A percentile compares a stretch with the other conserved stretches of the same genome.
phyloP scores from a whole-genome alignment of 2,113 vertebrate genomes.

The Arenaria interpres region DNA sequence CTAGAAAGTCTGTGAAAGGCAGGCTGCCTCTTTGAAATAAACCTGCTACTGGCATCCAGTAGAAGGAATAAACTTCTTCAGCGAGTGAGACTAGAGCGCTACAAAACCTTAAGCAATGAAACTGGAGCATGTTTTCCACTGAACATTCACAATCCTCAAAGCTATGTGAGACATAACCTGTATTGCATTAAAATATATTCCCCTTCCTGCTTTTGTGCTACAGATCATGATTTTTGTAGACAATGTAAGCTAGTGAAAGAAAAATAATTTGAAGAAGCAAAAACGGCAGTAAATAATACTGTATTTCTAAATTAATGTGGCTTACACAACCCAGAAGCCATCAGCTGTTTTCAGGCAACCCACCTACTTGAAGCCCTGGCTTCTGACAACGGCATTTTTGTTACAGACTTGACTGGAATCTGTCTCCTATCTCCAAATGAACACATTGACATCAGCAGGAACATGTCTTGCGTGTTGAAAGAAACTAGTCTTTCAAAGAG shows the following conservation, averaged over 20 bases:
- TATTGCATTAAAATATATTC: not conserved
- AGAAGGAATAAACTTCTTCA: not conserved
- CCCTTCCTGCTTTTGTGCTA: not conserved
- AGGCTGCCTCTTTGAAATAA: not conserved
- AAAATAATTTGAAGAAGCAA: not conserved
- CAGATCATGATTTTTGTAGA: not conserved
- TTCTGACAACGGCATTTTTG: not conserved
- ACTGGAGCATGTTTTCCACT: not conserved
- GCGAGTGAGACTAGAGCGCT: not conserved
- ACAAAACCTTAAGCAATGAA: not conserved
- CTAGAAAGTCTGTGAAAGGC: not conserved
- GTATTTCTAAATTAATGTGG: not conserved
- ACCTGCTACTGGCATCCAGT: not conserved
- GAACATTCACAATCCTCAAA: not conserved
- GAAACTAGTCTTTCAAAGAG: not conserved
- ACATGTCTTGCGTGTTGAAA: not conserved
- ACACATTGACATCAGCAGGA: slow-evolving; percentile 7
- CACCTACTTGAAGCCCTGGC: not conserved
- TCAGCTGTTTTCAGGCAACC: not conserved
- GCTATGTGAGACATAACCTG: not conserved
- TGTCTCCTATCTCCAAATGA: not conserved
- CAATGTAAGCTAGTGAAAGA: not conserved
- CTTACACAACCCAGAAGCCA: not conserved
- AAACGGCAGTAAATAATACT: not conserved
- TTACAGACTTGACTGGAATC: not conserved